phyloP scores from a whole-genome alignment of 2,888 invertebrate genomes.

The Linnaemya vulpina region DNA sequence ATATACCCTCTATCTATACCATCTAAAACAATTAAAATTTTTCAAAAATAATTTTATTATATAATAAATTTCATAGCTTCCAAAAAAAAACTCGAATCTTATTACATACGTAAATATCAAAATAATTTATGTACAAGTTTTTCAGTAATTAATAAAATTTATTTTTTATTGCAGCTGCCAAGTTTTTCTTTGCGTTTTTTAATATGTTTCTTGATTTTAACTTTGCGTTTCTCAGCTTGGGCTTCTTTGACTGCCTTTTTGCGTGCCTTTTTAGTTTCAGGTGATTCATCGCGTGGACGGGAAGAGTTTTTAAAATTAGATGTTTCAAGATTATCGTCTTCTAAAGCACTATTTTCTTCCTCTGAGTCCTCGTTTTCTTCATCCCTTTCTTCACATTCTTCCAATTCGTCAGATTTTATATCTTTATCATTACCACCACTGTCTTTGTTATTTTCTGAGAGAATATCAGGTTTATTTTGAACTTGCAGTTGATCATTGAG shows the following conservation, averaged over 20 bases:
- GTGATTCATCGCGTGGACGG: conserved; percentile 91
- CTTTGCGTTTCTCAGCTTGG: conserved; percentile 93
- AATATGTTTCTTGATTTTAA: conserved; percentile 95
- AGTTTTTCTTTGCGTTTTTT: conserved; percentile 94
- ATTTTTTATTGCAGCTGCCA: conserved; percentile 80
- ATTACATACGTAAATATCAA: neutral
- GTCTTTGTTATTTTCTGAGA: conserved; percentile 73
- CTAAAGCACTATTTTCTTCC: conserved; percentile 60
- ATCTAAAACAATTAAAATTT: too few species aligned
- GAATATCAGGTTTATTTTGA: conserved; percentile 87
- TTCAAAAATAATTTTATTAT: too few species aligned
- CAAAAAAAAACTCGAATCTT: too few species aligned
- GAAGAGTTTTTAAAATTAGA: conserved; percentile 86
- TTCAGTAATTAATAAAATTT: conserved; percentile 51
- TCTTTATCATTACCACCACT: conserved; percentile 75
- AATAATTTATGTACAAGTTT: neutral
- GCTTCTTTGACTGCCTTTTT: conserved; percentile 95
- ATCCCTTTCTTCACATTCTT: neutral
- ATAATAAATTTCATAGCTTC: too few species aligned
- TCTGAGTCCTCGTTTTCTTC: conserved; percentile 72
- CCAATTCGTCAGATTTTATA: conserved; percentile 15
- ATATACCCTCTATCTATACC: too few species aligned
- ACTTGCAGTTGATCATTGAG: conserved; percentile 91
- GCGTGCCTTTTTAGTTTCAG: conserved; percentile 90
- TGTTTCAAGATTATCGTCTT: conserved; percentile 75